phyloP scores from a whole-genome alignment of 2,797 vertebrate genomes.

The Sebastes miniatus region DNA sequence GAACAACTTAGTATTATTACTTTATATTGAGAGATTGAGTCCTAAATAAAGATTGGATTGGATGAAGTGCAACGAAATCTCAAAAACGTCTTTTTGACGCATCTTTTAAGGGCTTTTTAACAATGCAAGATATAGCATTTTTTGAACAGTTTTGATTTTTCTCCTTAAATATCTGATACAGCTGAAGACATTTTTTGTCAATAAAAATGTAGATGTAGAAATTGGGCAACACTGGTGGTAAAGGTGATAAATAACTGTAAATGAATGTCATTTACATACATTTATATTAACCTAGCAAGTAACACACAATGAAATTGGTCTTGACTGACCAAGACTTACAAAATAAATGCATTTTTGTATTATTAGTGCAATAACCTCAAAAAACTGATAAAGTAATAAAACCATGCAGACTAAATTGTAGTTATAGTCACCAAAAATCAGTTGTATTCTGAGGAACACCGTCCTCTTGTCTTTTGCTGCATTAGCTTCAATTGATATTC shows the following conservation, averaged over 20 bases:
- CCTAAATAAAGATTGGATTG: too few species aligned
- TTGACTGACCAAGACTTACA: neutral
- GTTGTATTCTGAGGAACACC: neutral
- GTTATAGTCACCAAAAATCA: neutral
- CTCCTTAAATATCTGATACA: neutral
- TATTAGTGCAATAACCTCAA: neutral
- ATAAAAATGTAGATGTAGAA: neutral
- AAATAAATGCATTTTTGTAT: neutral
- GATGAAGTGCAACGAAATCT: neutral
- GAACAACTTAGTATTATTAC: neutral
- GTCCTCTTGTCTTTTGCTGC: neutral
- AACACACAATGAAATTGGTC: neutral
- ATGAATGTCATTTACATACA: neutral
- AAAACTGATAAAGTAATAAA: too few species aligned
- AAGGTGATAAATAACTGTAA: neutral
- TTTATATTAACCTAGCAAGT: neutral
- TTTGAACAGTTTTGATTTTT: neutral
- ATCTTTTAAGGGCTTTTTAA: neutral
- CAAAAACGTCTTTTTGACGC: neutral
- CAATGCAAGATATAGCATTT: neutral
- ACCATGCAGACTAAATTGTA: too few species aligned
- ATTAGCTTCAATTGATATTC: neutral
- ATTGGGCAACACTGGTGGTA: neutral
- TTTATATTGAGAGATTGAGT: neutral
- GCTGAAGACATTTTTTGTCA: neutral